Base-by-base conservation (phyloP, 2,113 vertebrate species). In the Percina caprodes region DNA sequence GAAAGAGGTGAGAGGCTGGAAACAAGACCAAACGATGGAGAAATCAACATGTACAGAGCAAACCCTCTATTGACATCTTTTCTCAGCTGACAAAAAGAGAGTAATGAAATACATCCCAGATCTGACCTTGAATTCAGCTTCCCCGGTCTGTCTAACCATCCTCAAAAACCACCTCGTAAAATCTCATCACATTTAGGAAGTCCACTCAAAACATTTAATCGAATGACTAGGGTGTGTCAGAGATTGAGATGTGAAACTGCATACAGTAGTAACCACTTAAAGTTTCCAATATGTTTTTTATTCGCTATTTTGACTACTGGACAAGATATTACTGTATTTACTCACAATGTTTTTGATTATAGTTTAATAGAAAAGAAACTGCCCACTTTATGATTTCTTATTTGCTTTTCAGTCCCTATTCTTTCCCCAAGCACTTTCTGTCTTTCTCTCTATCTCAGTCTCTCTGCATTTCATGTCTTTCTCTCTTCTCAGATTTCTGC, bases 401-500 rank as follows among this genome's bases (percentile, higher is more conserved):
- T 52, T 62, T 75, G 45, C 24, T 65, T 39, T 55, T 61, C 63
- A 42, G 18, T 62, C 39, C 11, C 6, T 76, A 5, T 24, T 39
- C 14, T 14, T 46, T 71, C 21, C 51, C 2, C 3, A 39, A 30
- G 11, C 42, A 23, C 24, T 54, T 62, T 61, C 10, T 45, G 18
- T 59, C 23, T 58, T 5, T 54, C 69, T 73, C 59, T 48, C 26
- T 10, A 11, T 69, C 24, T 69, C 45, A 46, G 16, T 65, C 30
- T 67, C 48, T 55, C 30, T 68, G 48, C 19, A 2, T 33, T 42
- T 52, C 52, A 33, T 48, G 16, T 63, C 42, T 42, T 15, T 68
- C 52, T 63, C 61, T 52, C 70, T 3, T 72, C 86, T 91, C 89
- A 79, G 30, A 84, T 91, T 93, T 93, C 89, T 86, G 90, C 89